Base-by-base conservation (phyloP, 2,888 invertebrate genomes). In the Gymnosoma rotundatum region DNA sequence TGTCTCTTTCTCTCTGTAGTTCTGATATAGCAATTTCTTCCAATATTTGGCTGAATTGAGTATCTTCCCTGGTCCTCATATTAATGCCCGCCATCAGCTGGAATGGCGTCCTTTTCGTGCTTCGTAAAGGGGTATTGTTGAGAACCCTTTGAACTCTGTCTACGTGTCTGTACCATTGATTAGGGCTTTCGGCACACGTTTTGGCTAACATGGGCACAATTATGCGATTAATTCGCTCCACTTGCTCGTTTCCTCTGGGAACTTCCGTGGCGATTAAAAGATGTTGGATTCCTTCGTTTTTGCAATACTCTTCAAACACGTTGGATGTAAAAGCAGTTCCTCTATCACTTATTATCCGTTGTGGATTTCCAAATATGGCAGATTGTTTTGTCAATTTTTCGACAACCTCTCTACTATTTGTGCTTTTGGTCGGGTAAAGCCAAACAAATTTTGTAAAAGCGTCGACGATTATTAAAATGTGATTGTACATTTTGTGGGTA, bases 271-370 rank as follows among this genome's bases (percentile, higher is more conserved):
- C 58, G 3, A 87, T 72, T 75, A 90, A 89, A 45, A 89, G 52
- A 54, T 91, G 91, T 56, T 76, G 63, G 16, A 83, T 82, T 0
- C 66, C 64, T 78, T 92, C 89, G 0, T 87, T 86, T 38, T 66
- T 70, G 79, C 90, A 91, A 74, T 89, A 90, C 85, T 56, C 54
- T 69, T 69, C 81, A 73, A 92, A 93, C 4, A 67, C 60, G 50
- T 78, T 63, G 0, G 80, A 69, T 0, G 74, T 83, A 50, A 83
- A 79, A 18, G 79, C 75, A 48, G 73, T 81, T 54, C 64, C 66
- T 58, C 36, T 54, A 7, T 67, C 67, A 5, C 69, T 64, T 10
- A 82, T 74, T n/a, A 85, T 54, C 12, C 85, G 42, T 45, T 12
- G 12, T 42, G 42, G 42, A 25, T 61, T 61, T 20, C 61, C 61